Evolutionary conservation across 2,113 vertebrate genomes (phyloP).

Genomic region (Piprites chloris): DNA sequence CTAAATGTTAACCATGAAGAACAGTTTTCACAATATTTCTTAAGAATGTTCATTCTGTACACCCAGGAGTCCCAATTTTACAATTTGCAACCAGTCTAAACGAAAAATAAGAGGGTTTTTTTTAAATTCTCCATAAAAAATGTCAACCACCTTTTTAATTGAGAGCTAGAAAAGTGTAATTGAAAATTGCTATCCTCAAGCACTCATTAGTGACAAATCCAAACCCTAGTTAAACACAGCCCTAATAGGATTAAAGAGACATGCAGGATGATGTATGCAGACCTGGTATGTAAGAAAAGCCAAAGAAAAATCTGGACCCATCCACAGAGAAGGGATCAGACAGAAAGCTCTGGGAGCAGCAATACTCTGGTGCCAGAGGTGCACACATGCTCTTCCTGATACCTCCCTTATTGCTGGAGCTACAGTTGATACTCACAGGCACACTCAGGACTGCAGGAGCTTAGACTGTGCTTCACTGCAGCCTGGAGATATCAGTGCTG

Average conservation of each 20-base stretch:
- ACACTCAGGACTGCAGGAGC: background rate
- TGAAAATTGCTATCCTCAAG: conserved; percentile 54
- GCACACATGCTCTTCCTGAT: accelerated
- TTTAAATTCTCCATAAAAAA: conserved; percentile 37
- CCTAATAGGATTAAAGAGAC: conserved; percentile 48
- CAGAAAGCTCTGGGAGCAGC: background rate
- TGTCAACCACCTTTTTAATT: conserved; percentile 46
- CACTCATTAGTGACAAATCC: conserved; percentile 50
- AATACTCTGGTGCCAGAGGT: accelerated
- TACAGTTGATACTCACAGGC: background rate
- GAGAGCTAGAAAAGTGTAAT: conserved; percentile 34
- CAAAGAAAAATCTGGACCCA: background rate
- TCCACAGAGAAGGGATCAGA: background rate
- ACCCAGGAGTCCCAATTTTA: background rate
- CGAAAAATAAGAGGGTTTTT: conserved; percentile 8
- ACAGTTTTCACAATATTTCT: conserved; percentile 1
- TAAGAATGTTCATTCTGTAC: conserved; percentile 15
- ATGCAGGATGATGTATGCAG: conserved; percentile 30
- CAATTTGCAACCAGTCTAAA: background rate
- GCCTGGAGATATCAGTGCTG: background rate
- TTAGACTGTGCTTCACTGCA: accelerated
- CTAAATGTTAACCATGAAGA: background rate
- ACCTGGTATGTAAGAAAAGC: conserved; percentile 19
- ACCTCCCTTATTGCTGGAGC: background rate
- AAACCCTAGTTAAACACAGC: conserved; percentile 35